Conservation (phyloP, 2,888 invertebrate genomes). For the Drosophila kokeensis region DNA sequence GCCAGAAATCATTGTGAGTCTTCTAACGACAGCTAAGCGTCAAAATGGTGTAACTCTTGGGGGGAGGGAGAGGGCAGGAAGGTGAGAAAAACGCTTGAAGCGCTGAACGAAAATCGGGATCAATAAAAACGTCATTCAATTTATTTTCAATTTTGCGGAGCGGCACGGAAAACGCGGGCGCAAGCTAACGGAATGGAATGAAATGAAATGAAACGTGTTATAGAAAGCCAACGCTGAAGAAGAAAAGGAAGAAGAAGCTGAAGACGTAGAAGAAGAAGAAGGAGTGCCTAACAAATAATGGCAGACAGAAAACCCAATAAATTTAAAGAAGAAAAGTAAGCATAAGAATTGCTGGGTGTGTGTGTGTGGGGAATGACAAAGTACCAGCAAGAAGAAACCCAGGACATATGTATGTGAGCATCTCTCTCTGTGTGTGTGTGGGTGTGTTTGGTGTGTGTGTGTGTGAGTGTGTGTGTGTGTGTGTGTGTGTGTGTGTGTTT, state of each 20-base stretch:
- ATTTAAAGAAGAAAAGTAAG: slow-evolving; percentile 76
- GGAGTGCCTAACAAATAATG: slow-evolving; percentile 76
- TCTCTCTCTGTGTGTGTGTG: slow-evolving; percentile 12
- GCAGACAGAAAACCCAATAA: slow-evolving; percentile 79
- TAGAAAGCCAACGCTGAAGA: neutral
- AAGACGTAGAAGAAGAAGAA: slow-evolving; percentile 2
- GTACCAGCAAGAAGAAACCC: slow-evolving; percentile 40
- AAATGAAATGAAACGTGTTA: slow-evolving; percentile 32
- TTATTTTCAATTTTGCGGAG: slow-evolving; percentile 79
- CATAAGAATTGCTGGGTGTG: slow-evolving; percentile 27
- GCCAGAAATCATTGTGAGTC: slow-evolving; percentile 8
- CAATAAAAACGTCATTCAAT: slow-evolving; percentile 81
- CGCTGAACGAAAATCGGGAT: slow-evolving; percentile 73
- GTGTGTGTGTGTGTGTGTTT: slow-evolving; percentile 47
- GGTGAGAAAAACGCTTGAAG: slow-evolving; percentile 37
- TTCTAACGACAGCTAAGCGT: slow-evolving; percentile 72
- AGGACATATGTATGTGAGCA: slow-evolving; percentile 24
- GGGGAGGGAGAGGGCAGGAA: slow-evolving; percentile 9
- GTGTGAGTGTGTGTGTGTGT: slow-evolving; percentile 37
- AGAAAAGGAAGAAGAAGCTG: neutral
- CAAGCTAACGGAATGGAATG: slow-evolving; percentile 55
- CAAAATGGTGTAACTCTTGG: slow-evolving; percentile 58
- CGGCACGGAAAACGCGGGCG: slow-evolving; percentile 16
- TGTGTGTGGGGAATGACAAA: slow-evolving; percentile 57
- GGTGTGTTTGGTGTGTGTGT: slow-evolving; percentile 13